Base-by-base conservation (phyloP, 2,888 invertebrate species). In the Prosapia bicincta region DNA sequence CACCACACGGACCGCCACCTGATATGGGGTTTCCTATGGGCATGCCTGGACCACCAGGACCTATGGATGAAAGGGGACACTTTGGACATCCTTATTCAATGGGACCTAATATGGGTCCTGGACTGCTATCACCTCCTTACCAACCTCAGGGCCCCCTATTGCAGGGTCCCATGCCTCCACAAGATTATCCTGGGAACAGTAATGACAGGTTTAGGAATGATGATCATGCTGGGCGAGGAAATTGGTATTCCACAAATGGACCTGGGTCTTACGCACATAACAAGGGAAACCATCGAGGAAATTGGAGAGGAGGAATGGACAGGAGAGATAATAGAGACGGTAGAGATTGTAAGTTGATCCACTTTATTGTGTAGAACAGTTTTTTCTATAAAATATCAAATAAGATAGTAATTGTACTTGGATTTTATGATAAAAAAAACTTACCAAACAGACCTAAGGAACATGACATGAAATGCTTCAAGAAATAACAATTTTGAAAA, bases 171-270 rank as follows among this genome's bases (percentile, higher is more conserved):
- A 82, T 81, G 20, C 79, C 81, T 1, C 82, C 82, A 13, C 69
- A 71, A 26, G 79, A 79, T 26, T 54, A 54, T 20, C 54, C 54
- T 2, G 66, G 65, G 9, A 54, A 72, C 20, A 72, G 65, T 26
- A 26, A 26, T 20, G 26, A 66, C n/a, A 13, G 25, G 10, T 23
- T 1, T 54, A 69, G 20, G 2, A 20, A 54, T 54, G 54, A 54
- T 81, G 86, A 89, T 83, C 85, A 86, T 20, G 84, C 86, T 10
- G 84, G 86, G 10, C 86, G 88, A 54, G 84, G 87, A 15, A 87
- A 89, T 76, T 87, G 89, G 78, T 87, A 83, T 65, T 88, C 87
- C 54, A 89, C 87, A 82, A 85, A 88, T 70, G 86, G 81, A 23
- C 77, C 76, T 25, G 78, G 78, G 77, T 75, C 78, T 10, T 78